Conservation (phyloP, 2,113 vertebrate species). For the Elephantulus edwardii region DNA sequence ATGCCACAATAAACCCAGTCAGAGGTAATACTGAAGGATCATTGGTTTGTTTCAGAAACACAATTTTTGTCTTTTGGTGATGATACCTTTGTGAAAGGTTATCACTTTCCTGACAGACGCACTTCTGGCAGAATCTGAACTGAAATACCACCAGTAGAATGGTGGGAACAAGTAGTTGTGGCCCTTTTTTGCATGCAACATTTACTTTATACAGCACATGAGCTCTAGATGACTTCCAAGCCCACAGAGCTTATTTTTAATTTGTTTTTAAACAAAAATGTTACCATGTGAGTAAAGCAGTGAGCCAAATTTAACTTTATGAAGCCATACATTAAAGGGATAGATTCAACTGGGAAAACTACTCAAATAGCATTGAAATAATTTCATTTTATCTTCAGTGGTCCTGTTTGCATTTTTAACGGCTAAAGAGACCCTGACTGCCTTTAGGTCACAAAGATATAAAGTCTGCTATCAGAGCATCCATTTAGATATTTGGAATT, state of each 20-base stretch:
- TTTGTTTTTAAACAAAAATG: constrained; percentile 70
- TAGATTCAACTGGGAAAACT: constrained; percentile 57
- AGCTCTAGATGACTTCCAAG: constrained; percentile 52
- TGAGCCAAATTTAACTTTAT: constrained; percentile 53
- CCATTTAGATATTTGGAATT: constrained; percentile 11
- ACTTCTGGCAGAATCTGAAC: constrained; percentile 33
- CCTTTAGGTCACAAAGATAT: background rate
- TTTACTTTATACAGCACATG: constrained; percentile 25
- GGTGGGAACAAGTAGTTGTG: constrained; percentile 18
- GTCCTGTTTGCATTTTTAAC: constrained; percentile 58
- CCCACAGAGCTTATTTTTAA: constrained; percentile 61
- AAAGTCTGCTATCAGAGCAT: background rate
- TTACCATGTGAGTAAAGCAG: constrained; percentile 54
- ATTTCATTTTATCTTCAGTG: constrained; percentile 38
- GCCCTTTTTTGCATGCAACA: constrained; percentile 28
- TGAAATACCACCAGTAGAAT: constrained; percentile 53
- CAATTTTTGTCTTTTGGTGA: constrained; percentile 34
- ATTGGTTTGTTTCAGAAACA: constrained; percentile 46
- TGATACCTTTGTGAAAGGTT: constrained; percentile 60
- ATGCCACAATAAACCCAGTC: background rate
- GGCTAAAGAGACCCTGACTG: background rate
- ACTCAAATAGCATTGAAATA: background rate
- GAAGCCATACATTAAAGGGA: constrained; percentile 42
- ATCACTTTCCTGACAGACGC: constrained; percentile 36
- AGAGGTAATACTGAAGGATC: constrained; percentile 1